Evolutionary conservation across 2,888 invertebrate genomes (phyloP), one percentile per base, ranked within the genome.

Genomic region (Spodoptera picta): DNA sequence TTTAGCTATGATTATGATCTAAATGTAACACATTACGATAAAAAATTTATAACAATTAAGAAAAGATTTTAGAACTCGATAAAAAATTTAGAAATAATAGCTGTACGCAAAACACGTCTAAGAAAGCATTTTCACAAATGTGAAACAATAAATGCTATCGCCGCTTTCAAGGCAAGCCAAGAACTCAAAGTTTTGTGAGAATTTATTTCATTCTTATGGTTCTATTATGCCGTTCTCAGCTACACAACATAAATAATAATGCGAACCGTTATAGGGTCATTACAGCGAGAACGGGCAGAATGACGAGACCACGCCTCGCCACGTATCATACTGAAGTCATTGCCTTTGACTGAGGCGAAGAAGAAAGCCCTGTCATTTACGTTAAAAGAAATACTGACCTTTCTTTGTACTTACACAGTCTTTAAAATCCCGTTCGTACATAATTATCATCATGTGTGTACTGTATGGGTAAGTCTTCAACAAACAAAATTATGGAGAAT

Each of bases 231-330:
- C 90, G 92, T 92, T 92, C 91, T 88, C 93, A 91, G 91, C 91
- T 90, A 92, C 92, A 93, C 92, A 94, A 92, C 92, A 93, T 93
- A 94, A 93, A 94, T 94, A 94, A 93, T 93, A 93, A 93, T 91
- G 92, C 89, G 87, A 86, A 79, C 89, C 89, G 92, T 93, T 94
- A 93, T 92, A 90, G 90, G 90, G 90, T 93, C 93, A 93, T 94
- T 94, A 92, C 91, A 85, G 90, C 84, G 85, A 80, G 87, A 90
- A 87, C 88, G 90, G 87, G 85, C 86, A 83, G 83, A 89, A 87
- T 90, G 90, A 90, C 90, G 88, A 85, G 86, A 77, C 70, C 77
- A 75, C 79, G 76, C 81, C 76, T 78, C 66, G 80, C 75, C 79
- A 77, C 81, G 75, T 74, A 75, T 63, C 65, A 51, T 51, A 51